phyloP scores from a whole-genome alignment of 2,888 invertebrate species.

The Drosophila incognita region DNA sequence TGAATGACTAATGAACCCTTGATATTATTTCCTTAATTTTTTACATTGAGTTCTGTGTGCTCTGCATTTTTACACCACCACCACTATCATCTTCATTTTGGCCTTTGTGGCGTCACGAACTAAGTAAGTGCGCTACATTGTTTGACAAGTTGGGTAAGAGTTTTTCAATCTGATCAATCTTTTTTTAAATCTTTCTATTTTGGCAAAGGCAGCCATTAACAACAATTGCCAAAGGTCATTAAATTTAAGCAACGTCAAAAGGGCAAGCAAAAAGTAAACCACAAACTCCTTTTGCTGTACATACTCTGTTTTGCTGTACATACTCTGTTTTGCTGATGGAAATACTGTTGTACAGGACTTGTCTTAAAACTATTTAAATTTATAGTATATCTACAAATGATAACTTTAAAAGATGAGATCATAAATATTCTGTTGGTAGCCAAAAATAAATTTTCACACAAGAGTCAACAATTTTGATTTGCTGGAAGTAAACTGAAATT shows the following conservation, averaged over 20 bases:
- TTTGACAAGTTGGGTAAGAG: constrained; percentile 7
- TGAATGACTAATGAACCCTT: constrained; percentile 60
- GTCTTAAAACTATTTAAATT: neutral
- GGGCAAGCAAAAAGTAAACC: constrained; percentile 56
- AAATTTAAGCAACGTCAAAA: constrained; percentile 51
- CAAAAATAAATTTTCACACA: neutral
- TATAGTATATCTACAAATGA: neutral
- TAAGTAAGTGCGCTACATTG: constrained; percentile 24
- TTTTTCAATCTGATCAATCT: neutral
- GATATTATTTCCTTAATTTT: constrained; percentile 8
- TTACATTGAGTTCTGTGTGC: constrained; percentile 26
- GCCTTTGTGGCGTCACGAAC: constrained; percentile 6
- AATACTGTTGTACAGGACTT: neutral
- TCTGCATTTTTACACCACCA: constrained; percentile 25
- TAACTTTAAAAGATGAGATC: neutral
- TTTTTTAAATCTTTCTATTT: constrained; percentile 5
- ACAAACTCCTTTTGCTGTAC: constrained; percentile 51
- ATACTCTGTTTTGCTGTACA: neutral
- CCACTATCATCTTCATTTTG: constrained; percentile 31
- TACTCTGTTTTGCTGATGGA: neutral
- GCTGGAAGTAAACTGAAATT: neutral
- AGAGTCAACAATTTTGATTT: neutral
- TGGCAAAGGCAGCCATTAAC: neutral
- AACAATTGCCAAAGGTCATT: constrained; percentile 69
- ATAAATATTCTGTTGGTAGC: too few relatives aligned